Evolutionary conservation across 2,888 invertebrate species (phyloP), one percentile per base, ranked within the genome.

Genomic region (Capitulum mitella): DNA sequence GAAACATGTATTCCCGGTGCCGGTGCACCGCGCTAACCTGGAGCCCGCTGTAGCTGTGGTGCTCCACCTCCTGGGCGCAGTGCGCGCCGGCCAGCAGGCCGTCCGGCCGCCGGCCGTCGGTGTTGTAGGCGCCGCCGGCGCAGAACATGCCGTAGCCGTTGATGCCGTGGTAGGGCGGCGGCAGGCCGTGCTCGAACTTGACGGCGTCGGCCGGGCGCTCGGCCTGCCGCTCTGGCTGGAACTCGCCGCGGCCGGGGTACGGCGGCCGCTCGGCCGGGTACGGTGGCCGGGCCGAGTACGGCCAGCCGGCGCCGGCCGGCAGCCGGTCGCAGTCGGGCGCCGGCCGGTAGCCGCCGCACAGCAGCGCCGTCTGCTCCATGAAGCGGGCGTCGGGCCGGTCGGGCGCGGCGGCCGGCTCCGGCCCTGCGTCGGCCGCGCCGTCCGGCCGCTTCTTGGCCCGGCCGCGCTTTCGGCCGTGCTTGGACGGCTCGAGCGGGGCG

Each of bases 401-500:
- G n/a, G n/a, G n/a, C n/a, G n/a, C n/a, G 51, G 51, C 51, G 51
- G 22, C 3, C 54, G 54, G 54, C n/a, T 6, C 54, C 54, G 54
- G 3, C n/a, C 5, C 29, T 37, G 6, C 70, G 70, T 22, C 70
- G 22, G 37, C 22, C 37, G 1, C 16, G 34, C 32, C 37, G 37
- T 86, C 86, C 29, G 83, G 93, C 88, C 96, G 96, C 90, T 97
- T 98, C 90, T 95, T 95, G 81, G 93, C 95, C 81, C 97, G 89
- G 64, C 97, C 97, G 82, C 97, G 90, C 83, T 95, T 87, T 86
- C 96, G 97, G 86, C 95, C 96, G 85, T 93, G 93, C 85, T 97
- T 74, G 79, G 95, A 94, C 87, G 98, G 98, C 96, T 98, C 98
- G 78, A 97, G 97, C 37, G 96, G 94, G 14, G 98, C 97, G 81